Conservation (phyloP, 2,888 invertebrate species). For the Aphodius sticticus region DNA sequence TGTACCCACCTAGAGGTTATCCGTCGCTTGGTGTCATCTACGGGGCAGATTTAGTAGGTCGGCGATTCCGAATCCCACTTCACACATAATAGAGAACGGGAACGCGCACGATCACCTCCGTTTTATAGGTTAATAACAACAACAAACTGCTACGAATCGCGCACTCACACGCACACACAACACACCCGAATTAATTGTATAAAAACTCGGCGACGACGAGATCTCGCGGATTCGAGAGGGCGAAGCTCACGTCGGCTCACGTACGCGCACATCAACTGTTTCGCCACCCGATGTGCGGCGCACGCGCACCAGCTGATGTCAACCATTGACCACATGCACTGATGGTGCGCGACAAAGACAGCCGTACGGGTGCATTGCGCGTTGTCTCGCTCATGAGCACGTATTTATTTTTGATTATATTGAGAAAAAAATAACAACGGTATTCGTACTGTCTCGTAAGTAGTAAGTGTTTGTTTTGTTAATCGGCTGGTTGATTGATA, state of each 20-base stretch:
- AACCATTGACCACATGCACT: constrained; percentile 43
- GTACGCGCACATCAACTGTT: constrained; percentile 53
- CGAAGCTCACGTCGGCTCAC: constrained; percentile 51
- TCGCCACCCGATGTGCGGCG: constrained; percentile 53
- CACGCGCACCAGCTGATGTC: constrained; percentile 45
- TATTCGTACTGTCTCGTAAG: constrained; percentile 6
- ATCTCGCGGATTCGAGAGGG: constrained; percentile 42
- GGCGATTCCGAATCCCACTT: constrained; percentile 14
- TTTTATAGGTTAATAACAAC: constrained; percentile 58
- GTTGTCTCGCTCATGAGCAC: constrained; percentile 33
- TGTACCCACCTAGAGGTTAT: constrained; percentile 15
- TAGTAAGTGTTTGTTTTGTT: constrained; percentile 15
- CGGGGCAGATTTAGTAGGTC: constrained; percentile 16
- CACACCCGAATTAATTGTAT: constrained; percentile 8
- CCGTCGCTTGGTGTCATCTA: constrained; percentile 19
- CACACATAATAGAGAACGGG: constrained; percentile 16
- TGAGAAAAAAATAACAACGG: constrained; percentile 13
- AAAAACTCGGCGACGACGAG: constrained; percentile 11
- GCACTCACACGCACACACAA: constrained; percentile 44
- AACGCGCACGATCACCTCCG: constrained; percentile 44
- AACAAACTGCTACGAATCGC: constrained; percentile 45
- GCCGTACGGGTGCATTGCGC: constrained; percentile 36
- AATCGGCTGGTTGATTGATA: not conserved
- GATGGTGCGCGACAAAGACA: constrained; percentile 33
- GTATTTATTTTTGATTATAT: constrained; percentile 14